Evolutionary conservation across 1,140 invertebrate genomes (phyloP).

Genomic region (Pseudachorutes palmiensis): DNA sequence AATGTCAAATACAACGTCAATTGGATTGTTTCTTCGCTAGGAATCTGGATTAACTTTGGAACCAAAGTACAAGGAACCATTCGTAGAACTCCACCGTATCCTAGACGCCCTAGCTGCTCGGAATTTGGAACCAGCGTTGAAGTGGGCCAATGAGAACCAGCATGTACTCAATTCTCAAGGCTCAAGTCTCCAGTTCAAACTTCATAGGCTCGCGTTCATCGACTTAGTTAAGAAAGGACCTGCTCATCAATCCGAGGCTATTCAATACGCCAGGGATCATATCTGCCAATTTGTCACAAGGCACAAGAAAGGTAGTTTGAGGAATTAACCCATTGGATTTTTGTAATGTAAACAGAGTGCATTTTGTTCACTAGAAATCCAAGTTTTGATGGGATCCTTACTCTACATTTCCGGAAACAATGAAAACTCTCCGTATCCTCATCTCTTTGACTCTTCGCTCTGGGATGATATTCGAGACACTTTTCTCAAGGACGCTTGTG

Average conservation of each 20-base stretch:
- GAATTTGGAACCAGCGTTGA: constrained; percentile 69
- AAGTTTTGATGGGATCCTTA: constrained; percentile 78
- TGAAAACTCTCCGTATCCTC: constrained; percentile 68
- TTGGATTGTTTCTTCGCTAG: constrained; percentile 42
- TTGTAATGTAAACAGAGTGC: not conserved
- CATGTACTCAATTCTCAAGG: constrained; percentile 54
- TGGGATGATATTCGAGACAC: constrained; percentile 83
- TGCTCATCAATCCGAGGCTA: constrained; percentile 61
- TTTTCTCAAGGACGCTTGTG: constrained; percentile 87
- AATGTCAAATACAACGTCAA: constrained; percentile 1
- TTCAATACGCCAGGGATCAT: constrained; percentile 74
- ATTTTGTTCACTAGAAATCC: constrained; percentile 54
- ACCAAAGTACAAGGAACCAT: constrained; percentile 65
- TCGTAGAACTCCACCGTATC: constrained; percentile 75
- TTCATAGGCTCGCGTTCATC: constrained; percentile 68
- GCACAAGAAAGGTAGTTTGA: constrained; percentile 64
- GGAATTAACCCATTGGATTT: not conserved
- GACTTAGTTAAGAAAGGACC: constrained; percentile 60
- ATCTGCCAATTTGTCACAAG: constrained; percentile 72
- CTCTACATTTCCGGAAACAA: constrained; percentile 72
- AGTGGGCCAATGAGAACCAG: constrained; percentile 61
- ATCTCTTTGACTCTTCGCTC: constrained; percentile 64
- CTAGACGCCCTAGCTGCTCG: constrained; percentile 67
- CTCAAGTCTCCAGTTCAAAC: constrained; percentile 75
- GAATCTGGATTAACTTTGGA: constrained; percentile 65